phyloP scores from a whole-genome alignment of 2,113 vertebrate genomes.

The Silurus meridionalis region DNA sequence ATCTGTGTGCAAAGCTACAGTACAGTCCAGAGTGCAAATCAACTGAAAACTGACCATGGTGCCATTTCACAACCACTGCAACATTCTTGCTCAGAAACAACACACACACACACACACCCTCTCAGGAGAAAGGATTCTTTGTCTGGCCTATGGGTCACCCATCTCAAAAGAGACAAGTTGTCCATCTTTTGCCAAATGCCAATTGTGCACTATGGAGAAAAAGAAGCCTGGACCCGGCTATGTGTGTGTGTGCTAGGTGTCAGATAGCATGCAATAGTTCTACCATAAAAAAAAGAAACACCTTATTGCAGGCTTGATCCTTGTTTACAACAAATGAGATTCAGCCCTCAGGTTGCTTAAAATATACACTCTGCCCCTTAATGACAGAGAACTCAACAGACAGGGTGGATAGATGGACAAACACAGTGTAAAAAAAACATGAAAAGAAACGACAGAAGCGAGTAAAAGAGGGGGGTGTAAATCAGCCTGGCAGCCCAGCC shows the following conservation, averaged over 20 bases:
- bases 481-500: not conserved
- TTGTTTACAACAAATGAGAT: constrained; percentile 16
- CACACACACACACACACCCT: constrained; percentile 5
- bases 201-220: not conserved
- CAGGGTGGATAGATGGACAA: not conserved
- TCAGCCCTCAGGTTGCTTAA: constrained; percentile 48
- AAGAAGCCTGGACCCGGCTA: not conserved
- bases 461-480: not conserved
- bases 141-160: constrained; percentile 19
- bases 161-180: constrained; percentile 16
- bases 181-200: constrained; percentile 3
- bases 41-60: not conserved
- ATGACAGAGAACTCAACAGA: constrained; percentile 30
- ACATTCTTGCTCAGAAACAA: not conserved
- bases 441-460: not conserved
- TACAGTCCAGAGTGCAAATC: constrained; percentile 29
- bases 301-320: not conserved
- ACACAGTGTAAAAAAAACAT: not conserved
- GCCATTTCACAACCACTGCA: constrained; percentile 17
- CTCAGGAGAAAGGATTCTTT: constrained; percentile 31
- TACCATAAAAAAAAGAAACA: constrained; percentile 7
- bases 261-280: constrained; percentile 6
- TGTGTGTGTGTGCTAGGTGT: not conserved
- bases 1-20: constrained; percentile 26
- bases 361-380: constrained; percentile 45